These are phyloP conservation scores for Lypha dubia DNA, from an alignment of 2,888 invertebrate species.

Conservation along the genomic window DNA sequence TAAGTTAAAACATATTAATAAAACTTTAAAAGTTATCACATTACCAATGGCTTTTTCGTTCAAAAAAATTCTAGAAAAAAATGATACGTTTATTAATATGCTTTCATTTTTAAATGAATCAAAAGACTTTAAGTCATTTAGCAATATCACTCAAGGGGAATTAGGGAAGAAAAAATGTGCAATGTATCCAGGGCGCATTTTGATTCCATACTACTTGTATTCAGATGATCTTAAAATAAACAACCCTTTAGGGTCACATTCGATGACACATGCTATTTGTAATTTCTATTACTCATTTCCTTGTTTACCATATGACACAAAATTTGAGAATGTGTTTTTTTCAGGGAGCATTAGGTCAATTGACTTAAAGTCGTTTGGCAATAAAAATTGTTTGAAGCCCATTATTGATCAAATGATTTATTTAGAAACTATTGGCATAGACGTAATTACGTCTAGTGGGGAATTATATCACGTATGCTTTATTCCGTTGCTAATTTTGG, in stretches of 20 bases:
- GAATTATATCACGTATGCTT: no score
- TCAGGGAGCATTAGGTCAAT: neutral
- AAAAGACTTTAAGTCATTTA: neutral
- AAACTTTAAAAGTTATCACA: neutral
- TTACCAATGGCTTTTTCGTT: neutral
- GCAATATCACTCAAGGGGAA: neutral
- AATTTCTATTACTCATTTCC: slow-evolving; percentile 3
- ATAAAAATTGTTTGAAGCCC: neutral
- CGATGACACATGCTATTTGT: neutral
- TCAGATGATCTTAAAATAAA: slow-evolving; percentile 39
- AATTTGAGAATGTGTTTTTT: neutral
- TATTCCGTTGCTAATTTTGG: no score
- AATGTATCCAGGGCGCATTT: neutral
- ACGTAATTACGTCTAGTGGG: no score
- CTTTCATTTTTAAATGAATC: neutral
- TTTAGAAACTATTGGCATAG: neutral
- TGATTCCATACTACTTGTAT: slow-evolving; percentile 35
- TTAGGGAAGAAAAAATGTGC: neutral
- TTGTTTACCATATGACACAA: neutral
- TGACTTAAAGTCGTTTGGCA: neutral
- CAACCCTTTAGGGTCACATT: slow-evolving; percentile 35
- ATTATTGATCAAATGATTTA: neutral
- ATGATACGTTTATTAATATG: neutral
- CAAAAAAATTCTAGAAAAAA: neutral
- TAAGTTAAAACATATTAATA: neutral